Evolutionary conservation across 2,113 vertebrate genomes (phyloP).

Genomic region (Thamnophis sirtalis): DNA sequence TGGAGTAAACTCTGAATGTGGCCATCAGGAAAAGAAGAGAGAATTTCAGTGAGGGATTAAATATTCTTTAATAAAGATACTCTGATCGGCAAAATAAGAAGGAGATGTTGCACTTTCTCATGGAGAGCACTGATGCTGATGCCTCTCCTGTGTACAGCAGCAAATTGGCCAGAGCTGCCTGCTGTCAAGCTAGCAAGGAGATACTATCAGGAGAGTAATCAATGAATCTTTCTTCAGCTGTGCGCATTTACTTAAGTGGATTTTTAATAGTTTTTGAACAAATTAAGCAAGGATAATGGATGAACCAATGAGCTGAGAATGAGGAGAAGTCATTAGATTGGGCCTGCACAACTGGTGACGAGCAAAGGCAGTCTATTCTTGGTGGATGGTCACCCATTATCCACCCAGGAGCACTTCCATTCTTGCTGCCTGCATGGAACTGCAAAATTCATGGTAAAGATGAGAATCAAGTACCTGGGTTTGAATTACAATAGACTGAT

Average conservation of each 20-base stretch:
- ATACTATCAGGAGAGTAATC: neutral
- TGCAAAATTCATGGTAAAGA: neutral
- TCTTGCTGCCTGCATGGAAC: neutral
- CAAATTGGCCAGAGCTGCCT: neutral
- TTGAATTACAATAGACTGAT: neutral
- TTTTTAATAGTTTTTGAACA: neutral
- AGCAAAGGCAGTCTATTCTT: neutral
- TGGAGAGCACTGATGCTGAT: neutral
- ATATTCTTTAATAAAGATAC: neutral
- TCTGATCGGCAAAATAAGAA: neutral
- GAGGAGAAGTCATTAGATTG: neutral
- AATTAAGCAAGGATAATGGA: neutral
- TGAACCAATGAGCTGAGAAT: neutral
- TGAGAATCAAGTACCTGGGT: neutral
- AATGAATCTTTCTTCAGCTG: neutral
- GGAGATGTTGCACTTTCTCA: neutral
- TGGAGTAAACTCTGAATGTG: neutral
- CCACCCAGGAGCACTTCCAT: neutral
- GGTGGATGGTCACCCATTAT: neutral
- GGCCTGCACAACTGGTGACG: neutral
- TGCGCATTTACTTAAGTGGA: neutral
- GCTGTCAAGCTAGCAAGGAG: neutral
- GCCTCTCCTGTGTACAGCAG: neutral
- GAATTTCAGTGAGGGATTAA: neutral
- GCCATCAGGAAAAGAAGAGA: neutral